Base-by-base conservation (phyloP, 2,113 vertebrate genomes). In the Scalopus aquaticus region DNA sequence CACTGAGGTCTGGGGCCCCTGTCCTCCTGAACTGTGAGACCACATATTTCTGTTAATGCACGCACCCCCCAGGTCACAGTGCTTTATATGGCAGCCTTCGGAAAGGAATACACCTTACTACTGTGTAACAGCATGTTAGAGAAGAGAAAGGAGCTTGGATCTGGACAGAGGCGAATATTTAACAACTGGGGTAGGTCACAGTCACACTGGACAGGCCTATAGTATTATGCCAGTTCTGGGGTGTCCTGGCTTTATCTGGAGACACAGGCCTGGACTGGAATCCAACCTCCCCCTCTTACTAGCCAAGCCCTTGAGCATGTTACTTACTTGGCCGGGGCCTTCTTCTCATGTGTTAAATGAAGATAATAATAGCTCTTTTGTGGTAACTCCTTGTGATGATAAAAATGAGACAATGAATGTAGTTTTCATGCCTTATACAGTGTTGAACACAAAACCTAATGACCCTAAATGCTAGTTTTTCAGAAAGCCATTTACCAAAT, bases 401-500 rank as follows among this genome's bases (percentile, higher is more conserved):
- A n/a, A 95, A 56, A 90, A 90, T 30, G 39, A 60, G 49, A 62
- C 67, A 42, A 73, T 73, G 12, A 84, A 92, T 1, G 35, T 49
- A n/a, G 54, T 51, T 10, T 46, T 0, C 11, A 54, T 10, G 51
- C 51, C 35, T 80, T 44, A 32, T 51, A 49, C 32, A 51, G 65
- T 30, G 72, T 72, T n/a, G 24, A 65, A 20, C 72, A 87, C 74
- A 74, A 88, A 79, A 51, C 72, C 17, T 3, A 17, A 58, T 30
- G 62, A 51, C 95, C 74, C 44, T 69, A 46, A 82, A 65, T 5
- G 26, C 28, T 46, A 42, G 28, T 60, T 91, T 60, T 88, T 86
- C 20, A 81, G 56, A 92, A 91, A 94, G 69, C 51, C 69, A 51
- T 16, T 37, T 73, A 69, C 80, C 28, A 74, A 70, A 91, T 56